Conservation (phyloP, 1,140 invertebrate genomes). For the Drosophila triauraria region DNA sequence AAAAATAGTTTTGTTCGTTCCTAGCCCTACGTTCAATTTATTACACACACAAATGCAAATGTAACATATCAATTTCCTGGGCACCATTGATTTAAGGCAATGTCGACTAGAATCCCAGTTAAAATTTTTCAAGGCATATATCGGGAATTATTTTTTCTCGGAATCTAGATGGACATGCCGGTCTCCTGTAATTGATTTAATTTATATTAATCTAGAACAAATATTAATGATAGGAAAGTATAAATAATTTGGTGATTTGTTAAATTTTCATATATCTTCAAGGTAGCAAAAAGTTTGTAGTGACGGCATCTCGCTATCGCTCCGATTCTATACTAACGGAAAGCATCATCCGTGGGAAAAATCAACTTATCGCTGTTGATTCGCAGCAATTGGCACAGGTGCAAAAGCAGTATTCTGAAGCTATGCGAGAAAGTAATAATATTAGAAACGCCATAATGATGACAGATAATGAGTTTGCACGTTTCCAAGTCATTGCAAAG, state of each 20-base stretch:
- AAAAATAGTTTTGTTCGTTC: no score
- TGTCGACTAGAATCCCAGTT: background rate
- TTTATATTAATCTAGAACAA: no score
- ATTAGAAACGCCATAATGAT: slow-evolving; percentile 50
- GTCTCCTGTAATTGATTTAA: no score
- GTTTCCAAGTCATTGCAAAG: slow-evolving; percentile 36
- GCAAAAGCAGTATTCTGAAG: slow-evolving; percentile 45
- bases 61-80: no score
- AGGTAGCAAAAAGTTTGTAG: slow-evolving; percentile 62
- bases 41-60: no score
- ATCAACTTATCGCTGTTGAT: slow-evolving; percentile 60
- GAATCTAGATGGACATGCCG: no score
- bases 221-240: background rate
- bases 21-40: no score
- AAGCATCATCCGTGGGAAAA: slow-evolving; percentile 49
- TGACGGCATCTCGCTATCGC: slow-evolving; percentile 67
- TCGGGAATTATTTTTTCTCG: background rate
- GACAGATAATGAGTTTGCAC: slow-evolving; percentile 59
- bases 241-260: background rate
- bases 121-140: background rate
- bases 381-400: slow-evolving; percentile 41
- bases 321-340: slow-evolving; percentile 61
- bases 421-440: slow-evolving; percentile 35
- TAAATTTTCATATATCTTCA: background rate
- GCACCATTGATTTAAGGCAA: background rate